phyloP scores from a whole-genome alignment of 2,888 invertebrate species.

The Nipponacmea schrenckii region DNA sequence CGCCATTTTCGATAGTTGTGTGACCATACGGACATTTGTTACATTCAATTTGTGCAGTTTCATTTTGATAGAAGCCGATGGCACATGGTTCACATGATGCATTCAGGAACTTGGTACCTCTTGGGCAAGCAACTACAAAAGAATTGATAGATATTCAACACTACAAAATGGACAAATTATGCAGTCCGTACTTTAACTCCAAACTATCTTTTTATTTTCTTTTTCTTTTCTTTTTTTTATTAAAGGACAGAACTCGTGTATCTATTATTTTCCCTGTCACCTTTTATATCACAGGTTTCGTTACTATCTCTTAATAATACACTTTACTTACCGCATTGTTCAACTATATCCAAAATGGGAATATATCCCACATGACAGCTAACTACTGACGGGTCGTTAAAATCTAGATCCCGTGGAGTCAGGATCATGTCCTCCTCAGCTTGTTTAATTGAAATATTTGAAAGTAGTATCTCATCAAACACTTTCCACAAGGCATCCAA shows the following conservation, averaged over 20 bases:
- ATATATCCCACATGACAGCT: not conserved
- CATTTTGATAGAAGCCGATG: conserved; percentile 16
- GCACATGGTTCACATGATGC: conserved; percentile 12
- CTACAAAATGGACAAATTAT: no score
- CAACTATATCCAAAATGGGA: no score
- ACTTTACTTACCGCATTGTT: no score
- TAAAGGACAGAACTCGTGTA: no score
- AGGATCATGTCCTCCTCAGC: not conserved
- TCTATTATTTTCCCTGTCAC: no score
- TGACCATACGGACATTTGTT: conserved; percentile 8
- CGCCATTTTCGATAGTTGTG: conserved; percentile 3
- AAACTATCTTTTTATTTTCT: no score
- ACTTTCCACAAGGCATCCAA: not conserved
- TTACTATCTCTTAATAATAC: no score
- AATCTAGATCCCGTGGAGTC: not conserved
- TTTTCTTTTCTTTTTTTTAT: no score
- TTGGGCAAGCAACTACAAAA: conserved; percentile 18
- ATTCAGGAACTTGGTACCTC: conserved; percentile 8
- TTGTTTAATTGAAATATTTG: not conserved
- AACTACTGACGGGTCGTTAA: not conserved
- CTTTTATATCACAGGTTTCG: no score
- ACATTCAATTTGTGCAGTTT: conserved; percentile 12
- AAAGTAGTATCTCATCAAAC: not conserved
- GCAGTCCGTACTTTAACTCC: no score
- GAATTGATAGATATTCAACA: not conserved